Base-by-base conservation (phyloP, 2,888 invertebrate species). In the Stramonita haemastoma region DNA sequence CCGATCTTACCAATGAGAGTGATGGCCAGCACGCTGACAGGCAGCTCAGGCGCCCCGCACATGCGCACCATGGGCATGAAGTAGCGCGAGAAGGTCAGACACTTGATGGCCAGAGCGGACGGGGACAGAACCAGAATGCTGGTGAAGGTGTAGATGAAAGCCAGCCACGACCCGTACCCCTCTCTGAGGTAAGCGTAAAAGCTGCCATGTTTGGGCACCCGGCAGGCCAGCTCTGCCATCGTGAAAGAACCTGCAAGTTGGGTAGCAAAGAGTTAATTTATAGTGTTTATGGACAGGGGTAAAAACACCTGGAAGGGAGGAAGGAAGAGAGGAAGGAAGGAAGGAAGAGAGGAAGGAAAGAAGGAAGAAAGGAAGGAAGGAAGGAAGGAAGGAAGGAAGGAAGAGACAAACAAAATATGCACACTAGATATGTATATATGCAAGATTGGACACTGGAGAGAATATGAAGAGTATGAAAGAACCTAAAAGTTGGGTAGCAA, bases 211-310 rank as follows among this genome's bases (percentile, higher is more conserved):
- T 46, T 46, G 46, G 46, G 46, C 46, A 46, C 97, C 0, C 98
- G 97, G 0, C 97, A 97, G 79, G 98, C 98, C 89, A 98, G 96
- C 96, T 98, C 98, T 60, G 98, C 98, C 70, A 86, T 32, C 2
- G 86, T 86, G 22, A 86, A 36, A 1, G 86, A 86, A 26, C 86
- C 86, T 86, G 60, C 4, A 17, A 17, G n/a, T n/a, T 22, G 66
- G 66, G 66, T 6, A 66, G 66, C 4, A 46, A 46, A 46, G 46
- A 46, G 46, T 46, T 46, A 46, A 46, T 46, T 46, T 8, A 46
- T 46, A n/a, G n/a, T n/a, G n/a, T n/a, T n/a, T n/a, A n/a, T n/a
- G n/a, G n/a, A n/a, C n/a, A n/a, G 46, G 4, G 46, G 46, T n/a
- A n/a, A n/a, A n/a, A n/a, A n/a, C n/a, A n/a, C n/a, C n/a, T n/a